Percentiles rank a stretch among this genome's conserved stretches.
phyloP scores from a whole-genome alignment of 2,888 invertebrate genomes.

The Bembecia ichneumoniformis region DNA sequence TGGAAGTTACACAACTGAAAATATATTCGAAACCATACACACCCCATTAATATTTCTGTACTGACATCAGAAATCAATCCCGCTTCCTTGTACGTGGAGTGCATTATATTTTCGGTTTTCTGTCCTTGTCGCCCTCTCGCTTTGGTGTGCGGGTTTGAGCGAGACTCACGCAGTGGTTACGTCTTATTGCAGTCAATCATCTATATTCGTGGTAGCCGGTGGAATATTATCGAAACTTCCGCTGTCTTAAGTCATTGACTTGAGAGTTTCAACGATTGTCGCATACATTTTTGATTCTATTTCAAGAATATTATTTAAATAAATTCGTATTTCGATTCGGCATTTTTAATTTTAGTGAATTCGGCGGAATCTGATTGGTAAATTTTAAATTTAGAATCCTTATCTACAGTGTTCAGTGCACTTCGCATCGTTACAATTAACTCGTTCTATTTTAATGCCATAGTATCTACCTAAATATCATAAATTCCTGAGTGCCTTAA shows the following conservation, averaged over 20 bases:
- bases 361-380: no score
- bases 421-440: no score
- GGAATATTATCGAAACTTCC: slow-evolving; percentile 66
- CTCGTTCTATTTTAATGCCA: no score
- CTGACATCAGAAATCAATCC: slow-evolving; percentile 54
- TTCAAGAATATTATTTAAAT: no score
- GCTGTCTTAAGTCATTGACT: slow-evolving; percentile 56
- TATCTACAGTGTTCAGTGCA: no score
- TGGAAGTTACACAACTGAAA: neutral
- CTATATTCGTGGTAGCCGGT: slow-evolving; percentile 67
- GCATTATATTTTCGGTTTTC: slow-evolving; percentile 41
- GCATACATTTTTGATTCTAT: neutral
- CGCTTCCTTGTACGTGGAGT: slow-evolving; percentile 65
- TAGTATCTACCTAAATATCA: no score
- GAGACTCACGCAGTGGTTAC: slow-evolving; percentile 19
- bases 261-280: slow-evolving; percentile 5
- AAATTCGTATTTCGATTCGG: no score
- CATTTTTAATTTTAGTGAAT: no score
- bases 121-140: slow-evolving; percentile 25
- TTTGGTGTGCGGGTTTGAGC: slow-evolving; percentile 21
- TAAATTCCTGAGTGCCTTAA: no score
- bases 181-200: slow-evolving; percentile 64
- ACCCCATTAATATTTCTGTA: slow-evolving; percentile 59
- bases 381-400: no score
- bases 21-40: neutral